These are phyloP conservation scores for Picathartes gymnocephalus DNA, from an alignment of 2,113 vertebrate species.

Conservation along the genomic window DNA sequence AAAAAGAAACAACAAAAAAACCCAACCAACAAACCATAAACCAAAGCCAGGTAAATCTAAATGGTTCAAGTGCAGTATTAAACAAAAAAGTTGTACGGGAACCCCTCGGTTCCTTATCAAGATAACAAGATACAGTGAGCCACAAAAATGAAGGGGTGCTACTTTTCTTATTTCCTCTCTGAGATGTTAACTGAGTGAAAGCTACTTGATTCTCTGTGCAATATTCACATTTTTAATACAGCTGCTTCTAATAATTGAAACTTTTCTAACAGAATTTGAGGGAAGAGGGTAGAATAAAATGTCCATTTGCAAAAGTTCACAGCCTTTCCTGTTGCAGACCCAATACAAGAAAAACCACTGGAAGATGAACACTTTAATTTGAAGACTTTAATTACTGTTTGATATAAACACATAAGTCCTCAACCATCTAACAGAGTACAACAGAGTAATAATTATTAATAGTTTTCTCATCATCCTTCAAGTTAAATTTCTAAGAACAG, in stretches of 20 bases:
- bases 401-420: not conserved
- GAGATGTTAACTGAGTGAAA: not conserved
- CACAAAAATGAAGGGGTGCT: not conserved
- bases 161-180: not conserved
- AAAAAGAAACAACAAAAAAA: not conserved
- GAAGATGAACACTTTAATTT: not conserved
- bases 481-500: not conserved
- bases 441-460: not conserved
- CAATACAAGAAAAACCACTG: not conserved
- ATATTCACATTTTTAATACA: not conserved
- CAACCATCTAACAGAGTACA: not conserved
- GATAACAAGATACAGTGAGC: not conserved
- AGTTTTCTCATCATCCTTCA: not conserved
- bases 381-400: conserved; percentile 16
- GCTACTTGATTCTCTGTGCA: not conserved
- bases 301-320: not conserved
- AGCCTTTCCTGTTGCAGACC: not conserved
- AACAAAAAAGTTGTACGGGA: not conserved
- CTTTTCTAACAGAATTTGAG: not conserved
- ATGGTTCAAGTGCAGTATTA: not conserved
- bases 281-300: not conserved
- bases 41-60: not conserved
- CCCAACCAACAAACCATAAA: not conserved
- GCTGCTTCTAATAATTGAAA: conserved; percentile 5
- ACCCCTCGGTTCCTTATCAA: not conserved